phyloP scores from a whole-genome alignment of 2,888 invertebrate genomes.

The Tenthredo amoena region DNA sequence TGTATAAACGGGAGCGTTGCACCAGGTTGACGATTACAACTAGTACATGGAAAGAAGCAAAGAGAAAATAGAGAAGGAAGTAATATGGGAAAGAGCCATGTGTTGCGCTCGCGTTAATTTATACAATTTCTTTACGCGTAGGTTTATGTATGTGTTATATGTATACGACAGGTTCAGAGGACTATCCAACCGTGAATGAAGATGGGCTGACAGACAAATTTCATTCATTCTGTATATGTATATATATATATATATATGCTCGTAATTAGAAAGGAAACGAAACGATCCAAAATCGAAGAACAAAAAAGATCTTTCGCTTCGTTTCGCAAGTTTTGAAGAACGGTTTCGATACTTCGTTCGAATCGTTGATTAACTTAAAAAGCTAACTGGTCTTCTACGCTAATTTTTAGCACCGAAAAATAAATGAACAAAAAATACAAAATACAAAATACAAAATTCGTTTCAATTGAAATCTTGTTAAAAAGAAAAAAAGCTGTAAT shows the following conservation, averaged over 20 bases:
- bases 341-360: not conserved
- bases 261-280: not conserved
- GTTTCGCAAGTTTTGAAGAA: not conserved
- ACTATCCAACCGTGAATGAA: slow-evolving; percentile 25
- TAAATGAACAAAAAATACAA: not conserved
- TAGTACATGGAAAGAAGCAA: slow-evolving; percentile 3
- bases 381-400: not conserved
- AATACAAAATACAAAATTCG: too few species aligned
- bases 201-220: slow-evolving; percentile 8
- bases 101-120: slow-evolving; percentile 18
- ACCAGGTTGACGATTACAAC: slow-evolving; percentile 42
- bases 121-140: not conserved
- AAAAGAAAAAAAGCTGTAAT: too few species aligned
- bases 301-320: not conserved
- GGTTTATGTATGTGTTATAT: not conserved
- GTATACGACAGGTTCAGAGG: slow-evolving; percentile 19
- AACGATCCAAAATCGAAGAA: not conserved
- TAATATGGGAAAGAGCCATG: slow-evolving; percentile 14
- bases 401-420: not conserved
- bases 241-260: slow-evolving; percentile 1
- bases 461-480: too few species aligned
- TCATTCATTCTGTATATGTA: not conserved
- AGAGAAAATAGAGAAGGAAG: not conserved
- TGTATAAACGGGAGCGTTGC: slow-evolving; percentile 19
- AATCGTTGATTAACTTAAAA: too few species aligned